phyloP scores from a whole-genome alignment of 2,888 invertebrate genomes.

The Agapostemon virescens region DNA sequence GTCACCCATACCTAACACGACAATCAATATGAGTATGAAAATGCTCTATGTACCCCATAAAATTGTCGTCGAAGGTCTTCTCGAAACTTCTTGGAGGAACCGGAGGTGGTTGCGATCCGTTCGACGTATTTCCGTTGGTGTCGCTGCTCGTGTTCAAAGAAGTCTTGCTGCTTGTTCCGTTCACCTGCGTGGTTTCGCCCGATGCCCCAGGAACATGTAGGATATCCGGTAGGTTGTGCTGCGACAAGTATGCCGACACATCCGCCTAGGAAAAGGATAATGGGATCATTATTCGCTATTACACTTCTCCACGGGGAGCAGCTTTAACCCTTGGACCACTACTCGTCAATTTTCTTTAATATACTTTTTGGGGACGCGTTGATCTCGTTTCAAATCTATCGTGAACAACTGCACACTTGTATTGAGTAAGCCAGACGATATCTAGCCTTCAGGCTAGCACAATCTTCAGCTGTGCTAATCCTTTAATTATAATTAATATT shows the following conservation, averaged over 20 bases:
- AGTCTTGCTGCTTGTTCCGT: conserved; percentile 71
- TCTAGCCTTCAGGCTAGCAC: background rate
- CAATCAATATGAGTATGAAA: background rate
- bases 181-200: conserved; percentile 72
- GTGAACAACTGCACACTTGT: background rate
- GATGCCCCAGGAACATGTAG: conserved; percentile 76
- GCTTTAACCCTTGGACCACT: background rate
- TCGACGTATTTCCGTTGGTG: conserved; percentile 78
- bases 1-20: background rate
- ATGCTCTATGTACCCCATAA: conserved; percentile 70
- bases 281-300: conserved; percentile 1
- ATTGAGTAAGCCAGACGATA: background rate
- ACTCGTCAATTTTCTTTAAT: conserved; percentile 1
- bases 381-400: background rate
- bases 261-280: conserved; percentile 76
- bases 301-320: conserved; percentile 4
- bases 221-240: conserved; percentile 82
- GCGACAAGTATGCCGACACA: conserved; percentile 81
- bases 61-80: conserved; percentile 78
- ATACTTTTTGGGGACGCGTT: conserved; percentile 1
- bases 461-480: background rate
- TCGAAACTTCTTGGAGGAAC: conserved; percentile 78
- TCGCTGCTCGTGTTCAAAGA: conserved; percentile 69
- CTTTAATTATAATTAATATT: no score
- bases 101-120: conserved; percentile 75